Conservation (phyloP, 2,888 invertebrate genomes). For the Lasioglossum lativentre region DNA sequence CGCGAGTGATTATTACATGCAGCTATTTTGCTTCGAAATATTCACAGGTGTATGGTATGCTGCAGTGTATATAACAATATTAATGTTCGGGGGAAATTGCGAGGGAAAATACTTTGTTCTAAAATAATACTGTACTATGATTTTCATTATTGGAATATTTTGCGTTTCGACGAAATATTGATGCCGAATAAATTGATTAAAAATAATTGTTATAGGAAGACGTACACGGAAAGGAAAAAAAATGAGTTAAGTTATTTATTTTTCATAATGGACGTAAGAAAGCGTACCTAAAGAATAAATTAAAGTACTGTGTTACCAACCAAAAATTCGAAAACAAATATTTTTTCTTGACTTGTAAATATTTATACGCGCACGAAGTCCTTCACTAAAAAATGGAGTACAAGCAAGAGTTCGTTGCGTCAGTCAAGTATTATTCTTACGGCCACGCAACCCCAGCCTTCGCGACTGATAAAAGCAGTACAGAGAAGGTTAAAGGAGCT, state of each 20-base stretch:
- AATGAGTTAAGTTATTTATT: not conserved
- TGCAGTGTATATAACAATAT: not conserved
- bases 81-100: not conserved
- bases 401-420: not conserved
- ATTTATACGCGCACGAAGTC: not conserved
- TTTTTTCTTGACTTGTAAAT: not conserved
- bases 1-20: not conserved
- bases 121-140: not conserved
- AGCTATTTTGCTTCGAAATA: not conserved
- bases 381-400: not conserved
- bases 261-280: too few relatives aligned
- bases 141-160: not conserved
- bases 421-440: not conserved
- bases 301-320: not conserved
- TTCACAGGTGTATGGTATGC: not conserved
- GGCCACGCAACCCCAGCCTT: not conserved
- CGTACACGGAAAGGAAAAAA: not conserved
- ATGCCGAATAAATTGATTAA: not conserved
- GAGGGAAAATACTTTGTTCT: not conserved
- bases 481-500: constrained; percentile 18
- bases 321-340: not conserved
- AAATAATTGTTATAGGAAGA: not conserved
- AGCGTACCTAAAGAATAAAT: too few relatives aligned
- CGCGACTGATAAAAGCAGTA: not conserved
- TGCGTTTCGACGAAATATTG: not conserved